A percentile compares a stretch with the other conserved stretches of the same genome.
These are phyloP conservation scores for Coregonus ussuriensis DNA, from an alignment of 2,797 vertebrate species.

Conservation along the genomic window DNA sequence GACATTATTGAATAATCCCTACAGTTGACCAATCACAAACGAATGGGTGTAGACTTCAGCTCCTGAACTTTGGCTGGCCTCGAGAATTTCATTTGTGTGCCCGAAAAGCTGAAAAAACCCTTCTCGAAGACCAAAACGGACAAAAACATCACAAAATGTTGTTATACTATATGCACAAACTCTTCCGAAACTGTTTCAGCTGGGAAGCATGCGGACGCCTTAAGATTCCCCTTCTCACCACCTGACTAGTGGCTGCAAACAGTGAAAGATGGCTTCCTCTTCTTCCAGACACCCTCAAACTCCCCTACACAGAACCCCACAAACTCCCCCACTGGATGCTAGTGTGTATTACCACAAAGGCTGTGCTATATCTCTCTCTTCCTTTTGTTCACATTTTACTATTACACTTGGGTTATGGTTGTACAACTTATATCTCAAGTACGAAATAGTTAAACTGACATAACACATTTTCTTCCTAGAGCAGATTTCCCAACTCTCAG, in stretches of 20 bases:
- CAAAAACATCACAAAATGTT: too few relatives aligned
- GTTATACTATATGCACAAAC: too few relatives aligned
- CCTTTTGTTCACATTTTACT: constrained; percentile 31
- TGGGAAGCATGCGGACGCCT: too few relatives aligned
- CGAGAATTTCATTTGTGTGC: too few relatives aligned
- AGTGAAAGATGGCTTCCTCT: constrained; percentile 8
- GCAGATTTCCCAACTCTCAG: constrained; percentile 23
- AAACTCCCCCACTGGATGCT: constrained; percentile 17
- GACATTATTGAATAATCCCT: too few relatives aligned
- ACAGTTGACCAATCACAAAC: too few relatives aligned
- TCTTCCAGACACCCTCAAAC: constrained; percentile 16
- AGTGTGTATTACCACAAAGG: constrained; percentile 29
- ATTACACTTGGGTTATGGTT: neutral
- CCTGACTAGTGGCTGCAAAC: constrained; percentile 8
- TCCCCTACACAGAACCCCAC: constrained; percentile 1
- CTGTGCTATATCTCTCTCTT: constrained; percentile 14
- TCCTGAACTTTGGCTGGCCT: too few relatives aligned
- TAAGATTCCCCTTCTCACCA: neutral
- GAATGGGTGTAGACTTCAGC: too few relatives aligned
- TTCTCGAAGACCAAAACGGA: neutral
- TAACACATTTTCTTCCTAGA: neutral
- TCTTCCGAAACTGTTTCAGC: too few relatives aligned
- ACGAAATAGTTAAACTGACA: too few relatives aligned
- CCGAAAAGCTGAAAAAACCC: too few relatives aligned
- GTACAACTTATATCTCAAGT: too few relatives aligned